Base-by-base conservation (phyloP, 2,888 invertebrate species). In the Lasius platythorax region DNA sequence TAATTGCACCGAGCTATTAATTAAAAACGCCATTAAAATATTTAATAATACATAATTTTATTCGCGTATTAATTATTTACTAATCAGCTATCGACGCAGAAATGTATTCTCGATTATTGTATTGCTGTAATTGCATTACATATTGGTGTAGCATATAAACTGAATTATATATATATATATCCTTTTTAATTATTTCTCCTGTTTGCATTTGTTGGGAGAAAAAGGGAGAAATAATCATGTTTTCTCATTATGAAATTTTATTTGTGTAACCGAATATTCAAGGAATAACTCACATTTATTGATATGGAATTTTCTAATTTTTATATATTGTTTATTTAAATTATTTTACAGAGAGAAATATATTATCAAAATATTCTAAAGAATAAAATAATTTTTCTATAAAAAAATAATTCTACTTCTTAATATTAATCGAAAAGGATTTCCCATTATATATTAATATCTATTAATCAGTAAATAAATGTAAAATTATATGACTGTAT, bases 71-170 rank as follows among this genome's bases (percentile, higher is more conserved):
- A 73, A 81, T 81, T 81, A 37, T 37, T 37, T 37, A 81, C 61
- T 74, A 61, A 73, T 73, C 37, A 74, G 75, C 74, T 73, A 81
- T 73, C 79, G 61, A 18, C 30, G 46, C 46, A 46, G 61, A 18
- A 81, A 81, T 81, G 61, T 61, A 81, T 81, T 74, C 46, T 61
- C 74, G 74, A 63, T 79, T 72, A 72, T 46, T 74, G 46, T 74
- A 81, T 74, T 46, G 37, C 61, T 8, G 12, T 46, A 61, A 81
- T 81, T 74, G 61, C 58, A 23, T 78, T 73, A 72, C 15, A 37
- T 46, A 73, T 46, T 37, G 61, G 4, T 61, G n/a, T 58, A 66
- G 3, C 30, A 18, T 37, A 37, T 18, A 81, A 81, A 81, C 33
- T 46, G 33, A 74, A 81, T 73, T 53, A 23, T 37, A 37, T 37